These are phyloP conservation scores for Ips typographus DNA, from an alignment of 1,140 invertebrate species.

Conservation along the genomic window DNA sequence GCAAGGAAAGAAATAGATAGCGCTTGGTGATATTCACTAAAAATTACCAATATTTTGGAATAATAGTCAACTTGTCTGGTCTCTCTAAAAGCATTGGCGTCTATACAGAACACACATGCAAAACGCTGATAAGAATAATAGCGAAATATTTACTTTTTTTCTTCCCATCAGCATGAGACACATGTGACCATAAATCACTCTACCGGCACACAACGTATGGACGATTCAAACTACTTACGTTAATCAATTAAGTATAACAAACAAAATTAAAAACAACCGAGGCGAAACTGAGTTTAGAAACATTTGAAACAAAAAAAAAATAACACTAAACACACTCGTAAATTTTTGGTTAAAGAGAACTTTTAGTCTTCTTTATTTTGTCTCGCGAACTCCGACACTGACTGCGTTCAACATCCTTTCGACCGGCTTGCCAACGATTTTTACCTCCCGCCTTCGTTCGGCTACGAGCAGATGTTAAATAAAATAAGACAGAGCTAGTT, in stretches of 20 bases:
- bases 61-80: no score
- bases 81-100: no score
- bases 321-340: constrained; percentile 7
- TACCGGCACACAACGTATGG: no score
- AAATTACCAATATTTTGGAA: no score
- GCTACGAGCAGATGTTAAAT: constrained; percentile 21
- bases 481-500: constrained; percentile 24
- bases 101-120: background rate
- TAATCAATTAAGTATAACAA: background rate
- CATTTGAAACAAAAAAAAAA: constrained; percentile 1
- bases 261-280: constrained; percentile 1
- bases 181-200: no score
- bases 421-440: constrained; percentile 21
- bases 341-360: background rate
- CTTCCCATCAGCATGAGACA: background rate
- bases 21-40: no score
- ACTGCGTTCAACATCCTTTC: constrained; percentile 22
- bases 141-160: constrained; percentile 4
- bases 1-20: no score
- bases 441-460: constrained; percentile 21
- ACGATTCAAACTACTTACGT: constrained; percentile 3
- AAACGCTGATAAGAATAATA: background rate
- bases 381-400: constrained; percentile 1
- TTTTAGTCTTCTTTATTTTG: background rate
- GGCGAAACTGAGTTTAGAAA: constrained; percentile 1